These are phyloP conservation scores for Peromyscus polionotus DNA, from an alignment of 2,113 vertebrate species.

Conservation along the genomic window DNA sequence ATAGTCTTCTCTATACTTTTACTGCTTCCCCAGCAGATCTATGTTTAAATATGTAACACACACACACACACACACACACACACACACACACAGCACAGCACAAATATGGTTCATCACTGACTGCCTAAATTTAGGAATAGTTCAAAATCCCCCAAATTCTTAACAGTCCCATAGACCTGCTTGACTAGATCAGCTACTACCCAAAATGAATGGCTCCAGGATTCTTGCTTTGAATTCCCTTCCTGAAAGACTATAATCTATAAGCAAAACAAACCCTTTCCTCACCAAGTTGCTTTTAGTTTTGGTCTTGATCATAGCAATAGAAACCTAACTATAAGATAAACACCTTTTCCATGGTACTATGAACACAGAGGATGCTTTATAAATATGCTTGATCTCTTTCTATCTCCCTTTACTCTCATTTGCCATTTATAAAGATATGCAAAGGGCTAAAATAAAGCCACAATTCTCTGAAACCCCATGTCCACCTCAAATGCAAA, in stretches of 20 bases:
- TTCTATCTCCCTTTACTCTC: not conserved
- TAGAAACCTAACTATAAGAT: not conserved
- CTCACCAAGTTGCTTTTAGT: not conserved
- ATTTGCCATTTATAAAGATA: conserved; percentile 2
- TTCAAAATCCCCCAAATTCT: not conserved
- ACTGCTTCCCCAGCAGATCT: no score
- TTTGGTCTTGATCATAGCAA: not conserved
- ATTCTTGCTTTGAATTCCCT: not conserved
- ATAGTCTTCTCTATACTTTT: no score
- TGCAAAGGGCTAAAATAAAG: not conserved
- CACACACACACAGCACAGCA: not conserved
- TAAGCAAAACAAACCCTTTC: not conserved
- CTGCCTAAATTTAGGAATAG: not conserved
- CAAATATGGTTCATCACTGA: not conserved
- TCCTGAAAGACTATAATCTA: not conserved
- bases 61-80: not conserved
- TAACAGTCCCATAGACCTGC: not conserved
- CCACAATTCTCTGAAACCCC: not conserved
- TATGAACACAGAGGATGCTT: not conserved
- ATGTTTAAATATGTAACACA: not conserved
- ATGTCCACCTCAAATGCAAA: not conserved
- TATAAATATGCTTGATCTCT: not conserved
- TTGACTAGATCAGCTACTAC: not conserved
- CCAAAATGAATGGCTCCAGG: not conserved
- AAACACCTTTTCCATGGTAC: not conserved